Evolutionary conservation across 2,888 invertebrate genomes (phyloP).

Genomic region (Aromia moschata): DNA sequence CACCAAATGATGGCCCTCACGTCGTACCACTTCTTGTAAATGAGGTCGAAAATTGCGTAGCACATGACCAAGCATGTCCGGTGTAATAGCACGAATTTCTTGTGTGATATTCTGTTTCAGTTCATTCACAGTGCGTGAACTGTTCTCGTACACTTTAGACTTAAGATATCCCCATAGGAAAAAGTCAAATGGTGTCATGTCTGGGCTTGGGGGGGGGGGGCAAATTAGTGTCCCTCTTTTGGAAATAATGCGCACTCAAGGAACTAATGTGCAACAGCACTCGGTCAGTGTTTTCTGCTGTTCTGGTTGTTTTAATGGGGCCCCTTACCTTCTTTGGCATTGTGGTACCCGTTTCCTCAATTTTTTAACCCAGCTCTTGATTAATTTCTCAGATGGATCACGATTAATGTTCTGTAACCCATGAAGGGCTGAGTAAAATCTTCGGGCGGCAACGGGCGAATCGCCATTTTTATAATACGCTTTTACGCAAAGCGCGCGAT

Average conservation of each 20-base stretch:
- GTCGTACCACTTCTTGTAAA: background rate
- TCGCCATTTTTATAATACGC: background rate
- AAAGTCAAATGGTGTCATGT: too few relatives aligned
- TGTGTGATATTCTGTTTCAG: background rate
- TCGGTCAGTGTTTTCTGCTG: background rate
- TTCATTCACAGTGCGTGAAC: too few relatives aligned
- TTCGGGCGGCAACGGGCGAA: background rate
- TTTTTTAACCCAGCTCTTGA: background rate
- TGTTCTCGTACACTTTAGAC: too few relatives aligned
- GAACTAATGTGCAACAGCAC: background rate
- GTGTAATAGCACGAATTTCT: background rate
- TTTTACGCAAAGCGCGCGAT: background rate
- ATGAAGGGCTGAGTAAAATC: background rate
- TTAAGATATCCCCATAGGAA: too few relatives aligned
- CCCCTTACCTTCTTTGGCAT: background rate
- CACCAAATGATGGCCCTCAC: background rate
- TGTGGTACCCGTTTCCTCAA: background rate
- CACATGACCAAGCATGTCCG: background rate
- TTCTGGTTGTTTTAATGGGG: background rate
- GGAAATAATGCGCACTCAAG: background rate
- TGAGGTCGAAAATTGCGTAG: background rate
- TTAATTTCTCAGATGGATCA: background rate
- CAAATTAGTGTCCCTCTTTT: background rate
- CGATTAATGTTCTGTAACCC: background rate
- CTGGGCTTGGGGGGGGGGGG: too few relatives aligned